Evolutionary conservation across 2,797 vertebrate genomes (phyloP).

Genomic region (Characodon lateralis): DNA sequence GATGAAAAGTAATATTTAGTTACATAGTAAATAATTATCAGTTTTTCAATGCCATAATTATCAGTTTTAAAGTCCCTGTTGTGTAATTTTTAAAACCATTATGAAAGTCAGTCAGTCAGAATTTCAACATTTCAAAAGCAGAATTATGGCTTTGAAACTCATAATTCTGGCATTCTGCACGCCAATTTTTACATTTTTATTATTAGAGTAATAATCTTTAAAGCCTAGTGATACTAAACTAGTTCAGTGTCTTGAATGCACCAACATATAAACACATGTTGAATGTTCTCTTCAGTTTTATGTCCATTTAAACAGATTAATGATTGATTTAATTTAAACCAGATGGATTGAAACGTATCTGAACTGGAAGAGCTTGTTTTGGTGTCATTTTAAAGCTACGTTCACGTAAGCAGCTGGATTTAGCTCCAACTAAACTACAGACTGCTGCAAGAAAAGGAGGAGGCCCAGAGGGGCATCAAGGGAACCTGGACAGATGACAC

Average conservation of each 20-base stretch:
- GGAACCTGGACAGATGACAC: background rate
- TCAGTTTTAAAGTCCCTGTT: too few relatives aligned
- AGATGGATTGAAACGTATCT: background rate
- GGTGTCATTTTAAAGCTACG: slow-evolving; percentile 15
- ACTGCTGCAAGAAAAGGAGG: slow-evolving; percentile 1
- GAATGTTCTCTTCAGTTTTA: slow-evolving; percentile 33
- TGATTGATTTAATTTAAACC: background rate
- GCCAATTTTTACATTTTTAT: background rate
- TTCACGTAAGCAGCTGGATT: slow-evolving; percentile 19
- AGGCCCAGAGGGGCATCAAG: slow-evolving; percentile 30
- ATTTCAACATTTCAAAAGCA: background rate
- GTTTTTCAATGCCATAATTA: too few relatives aligned
- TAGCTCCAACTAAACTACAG: background rate
- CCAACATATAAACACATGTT: slow-evolving; percentile 18
- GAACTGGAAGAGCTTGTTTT: background rate
- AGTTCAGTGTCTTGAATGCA: background rate
- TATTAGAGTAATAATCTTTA: background rate
- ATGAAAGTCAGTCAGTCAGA: background rate
- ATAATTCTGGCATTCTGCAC: background rate
- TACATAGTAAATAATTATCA: background rate
- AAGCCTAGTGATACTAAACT: background rate
- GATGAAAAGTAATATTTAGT: background rate
- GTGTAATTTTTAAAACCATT: background rate
- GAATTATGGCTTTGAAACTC: background rate
- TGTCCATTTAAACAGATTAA: slow-evolving; percentile 17